Evolutionary conservation across 2,113 vertebrate genomes (phyloP).

Genomic region (Rattus rattus): DNA sequence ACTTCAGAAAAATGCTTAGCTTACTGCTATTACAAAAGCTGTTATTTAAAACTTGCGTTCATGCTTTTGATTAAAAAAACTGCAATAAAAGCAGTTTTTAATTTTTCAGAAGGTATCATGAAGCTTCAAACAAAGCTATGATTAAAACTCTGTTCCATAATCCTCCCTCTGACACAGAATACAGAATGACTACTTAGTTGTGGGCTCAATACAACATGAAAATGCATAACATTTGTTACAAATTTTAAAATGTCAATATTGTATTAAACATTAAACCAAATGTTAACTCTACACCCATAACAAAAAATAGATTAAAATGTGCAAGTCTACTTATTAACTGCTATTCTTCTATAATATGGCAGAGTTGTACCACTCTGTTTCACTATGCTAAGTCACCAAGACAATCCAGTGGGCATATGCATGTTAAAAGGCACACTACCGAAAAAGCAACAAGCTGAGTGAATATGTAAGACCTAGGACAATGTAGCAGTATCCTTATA

Average conservation of each 20-base stretch:
- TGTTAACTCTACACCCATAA: neutral
- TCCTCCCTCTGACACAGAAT: neutral
- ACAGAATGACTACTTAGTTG: neutral
- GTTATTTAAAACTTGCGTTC: conserved; percentile 28
- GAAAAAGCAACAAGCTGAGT: conserved; percentile 32
- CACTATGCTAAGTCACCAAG: neutral
- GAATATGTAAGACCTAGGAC: neutral
- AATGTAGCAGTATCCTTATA: conserved; percentile 33
- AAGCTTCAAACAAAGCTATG: conserved; percentile 12
- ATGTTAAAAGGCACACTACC: neutral
- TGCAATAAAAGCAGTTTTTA: conserved; percentile 53
- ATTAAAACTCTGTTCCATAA: conserved; percentile 26
- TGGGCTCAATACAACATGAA: neutral
- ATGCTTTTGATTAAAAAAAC: conserved; percentile 61
- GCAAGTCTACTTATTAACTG: neutral
- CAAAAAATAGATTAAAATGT: neutral
- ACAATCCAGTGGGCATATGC: neutral
- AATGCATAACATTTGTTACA: neutral
- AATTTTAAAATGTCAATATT: neutral
- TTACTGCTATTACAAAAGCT: neutral
- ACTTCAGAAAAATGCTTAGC: conserved; percentile 43
- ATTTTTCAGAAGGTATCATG: neutral
- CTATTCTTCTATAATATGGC: neutral
- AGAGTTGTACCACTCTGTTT: neutral
- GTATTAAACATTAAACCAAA: neutral